A percentile compares a stretch with the other conserved stretches of the same genome.
These are phyloP conservation scores for Chalcosyrphus nemorum DNA, from an alignment of 2,888 invertebrate genomes.

Conservation along the genomic window DNA sequence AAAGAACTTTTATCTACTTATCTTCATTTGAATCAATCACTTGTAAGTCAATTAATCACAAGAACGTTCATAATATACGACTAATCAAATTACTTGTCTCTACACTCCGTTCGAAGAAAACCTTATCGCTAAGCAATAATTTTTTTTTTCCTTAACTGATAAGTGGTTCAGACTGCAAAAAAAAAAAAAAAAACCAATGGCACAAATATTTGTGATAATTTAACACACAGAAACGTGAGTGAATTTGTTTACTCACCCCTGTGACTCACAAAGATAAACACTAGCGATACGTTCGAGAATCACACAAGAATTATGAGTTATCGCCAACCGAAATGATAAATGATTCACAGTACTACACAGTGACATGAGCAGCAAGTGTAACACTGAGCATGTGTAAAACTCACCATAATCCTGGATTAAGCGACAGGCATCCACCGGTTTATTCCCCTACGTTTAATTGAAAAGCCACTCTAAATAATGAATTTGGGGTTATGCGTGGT, in stretches of 20 bases:
- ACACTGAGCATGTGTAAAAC: neutral
- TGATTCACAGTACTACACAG: too few species aligned
- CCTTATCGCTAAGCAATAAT: neutral
- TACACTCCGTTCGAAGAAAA: neutral
- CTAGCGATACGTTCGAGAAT: neutral
- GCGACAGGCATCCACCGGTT: neutral
- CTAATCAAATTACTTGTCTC: neutral
- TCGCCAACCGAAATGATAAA: too few species aligned
- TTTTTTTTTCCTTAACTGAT: neutral
- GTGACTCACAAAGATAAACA: neutral
- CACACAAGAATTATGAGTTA: neutral
- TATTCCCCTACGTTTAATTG: too few species aligned
- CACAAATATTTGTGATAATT: constrained; percentile 17
- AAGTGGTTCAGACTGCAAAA: neutral
- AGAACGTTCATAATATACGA: too few species aligned
- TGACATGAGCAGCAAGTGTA: neutral
- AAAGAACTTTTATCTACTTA: too few species aligned
- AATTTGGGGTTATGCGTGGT: neutral
- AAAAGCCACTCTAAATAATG: constrained; percentile 5
- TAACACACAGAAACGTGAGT: neutral
- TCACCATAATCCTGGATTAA: neutral
- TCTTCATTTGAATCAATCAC: neutral
- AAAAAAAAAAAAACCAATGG: too few species aligned
- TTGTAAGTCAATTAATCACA: constrained; percentile 1
- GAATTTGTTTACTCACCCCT: neutral